Evolutionary conservation across 2,113 vertebrate species (phyloP).

Genomic region (Phalacrocorax brasilianus): DNA sequence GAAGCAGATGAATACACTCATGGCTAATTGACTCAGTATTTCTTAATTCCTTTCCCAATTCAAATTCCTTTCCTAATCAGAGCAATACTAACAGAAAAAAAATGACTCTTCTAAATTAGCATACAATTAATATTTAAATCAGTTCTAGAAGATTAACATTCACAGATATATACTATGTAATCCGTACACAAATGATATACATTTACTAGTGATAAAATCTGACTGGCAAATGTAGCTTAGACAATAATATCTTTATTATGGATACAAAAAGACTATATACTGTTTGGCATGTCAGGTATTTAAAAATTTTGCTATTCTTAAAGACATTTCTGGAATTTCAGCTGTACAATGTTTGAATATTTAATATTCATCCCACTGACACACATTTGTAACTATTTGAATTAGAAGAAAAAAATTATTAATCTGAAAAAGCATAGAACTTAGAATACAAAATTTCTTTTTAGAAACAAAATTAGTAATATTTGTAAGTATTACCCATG

Average conservation of each 20-base stretch:
- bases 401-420: not conserved
- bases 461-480: not conserved
- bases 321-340: not conserved
- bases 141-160: not conserved
- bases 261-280: not conserved
- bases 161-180: not conserved
- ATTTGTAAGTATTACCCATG: not conserved
- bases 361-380: not conserved
- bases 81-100: not conserved
- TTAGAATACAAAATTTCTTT: not conserved
- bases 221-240: not conserved
- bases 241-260: not conserved
- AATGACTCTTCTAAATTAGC: not conserved
- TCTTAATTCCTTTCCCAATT: not conserved
- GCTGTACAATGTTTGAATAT: not conserved
- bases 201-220: not conserved
- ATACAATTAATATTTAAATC: slow-evolving; percentile 26
- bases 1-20: not conserved
- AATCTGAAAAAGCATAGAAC: not conserved
- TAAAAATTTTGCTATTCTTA: not conserved
- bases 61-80: slow-evolving; percentile 10
- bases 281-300: not conserved
- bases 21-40: not conserved
- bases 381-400: not conserved
- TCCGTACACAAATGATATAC: not conserved